phyloP scores from a whole-genome alignment of 2,113 vertebrate species.

The Suncus etruscus region DNA sequence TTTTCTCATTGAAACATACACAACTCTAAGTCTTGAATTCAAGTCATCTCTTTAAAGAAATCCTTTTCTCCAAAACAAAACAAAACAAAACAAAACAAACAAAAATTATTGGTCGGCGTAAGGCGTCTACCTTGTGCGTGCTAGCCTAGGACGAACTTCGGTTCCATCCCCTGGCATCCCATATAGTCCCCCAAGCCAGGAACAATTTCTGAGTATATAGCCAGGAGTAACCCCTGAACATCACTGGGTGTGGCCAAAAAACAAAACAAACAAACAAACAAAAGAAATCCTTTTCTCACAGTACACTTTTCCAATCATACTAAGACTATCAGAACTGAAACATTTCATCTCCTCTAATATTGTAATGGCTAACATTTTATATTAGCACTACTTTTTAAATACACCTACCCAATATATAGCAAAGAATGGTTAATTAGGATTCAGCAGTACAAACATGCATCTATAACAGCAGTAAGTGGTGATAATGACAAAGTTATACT shows the following conservation, averaged over 20 bases:
- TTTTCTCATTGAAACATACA: neutral
- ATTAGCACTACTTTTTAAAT: slow-evolving; percentile 40
- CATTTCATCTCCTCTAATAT: slow-evolving; percentile 26
- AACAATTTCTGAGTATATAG: no score
- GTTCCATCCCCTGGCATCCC: no score
- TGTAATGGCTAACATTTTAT: slow-evolving; percentile 21
- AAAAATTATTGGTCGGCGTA: no score
- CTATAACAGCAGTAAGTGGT: neutral
- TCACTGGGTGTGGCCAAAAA: no score
- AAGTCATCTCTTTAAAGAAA: slow-evolving; percentile 56
- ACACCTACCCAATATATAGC: neutral
- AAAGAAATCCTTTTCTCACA: slow-evolving; percentile 46
- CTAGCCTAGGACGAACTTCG: no score
- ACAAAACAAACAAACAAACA: neutral
- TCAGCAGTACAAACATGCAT: slow-evolving; percentile 27
- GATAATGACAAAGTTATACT: neutral
- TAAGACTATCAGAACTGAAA: slow-evolving; percentile 46
- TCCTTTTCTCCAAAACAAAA: neutral
- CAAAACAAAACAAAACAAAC: no score
- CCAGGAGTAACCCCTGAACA: no score
- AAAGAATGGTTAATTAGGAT: neutral
- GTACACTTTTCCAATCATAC: neutral
- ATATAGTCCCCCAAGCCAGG: no score
- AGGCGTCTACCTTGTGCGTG: no score
- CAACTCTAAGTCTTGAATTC: slow-evolving; percentile 51